Base-by-base conservation (phyloP, 2,797 vertebrate genomes). In the Falco berigora region DNA sequence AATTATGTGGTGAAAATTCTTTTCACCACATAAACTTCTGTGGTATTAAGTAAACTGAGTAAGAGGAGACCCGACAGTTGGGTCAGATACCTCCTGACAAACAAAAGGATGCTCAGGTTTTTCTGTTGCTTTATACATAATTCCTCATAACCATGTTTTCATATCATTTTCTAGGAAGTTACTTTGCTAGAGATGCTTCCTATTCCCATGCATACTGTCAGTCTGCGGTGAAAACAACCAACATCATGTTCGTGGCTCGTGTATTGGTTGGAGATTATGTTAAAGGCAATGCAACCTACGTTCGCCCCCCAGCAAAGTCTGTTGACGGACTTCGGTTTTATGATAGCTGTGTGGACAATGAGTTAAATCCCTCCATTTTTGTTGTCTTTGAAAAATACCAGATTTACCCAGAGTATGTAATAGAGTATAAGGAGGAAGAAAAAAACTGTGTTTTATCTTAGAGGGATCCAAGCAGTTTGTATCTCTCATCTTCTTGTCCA, bases 321-420 rank as follows among this genome's bases (percentile, higher is more conserved):
- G 0, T 2, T 0, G 1, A 27, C 2, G 12, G 23, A 34, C 36
- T 96, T 50, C 49, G 14, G 38, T 88, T 97, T 38, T 99, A 98
- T 5, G 98, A 99, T 96, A 99, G 98, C 83, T 99, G 98, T 25
- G 99, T 99, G 72, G 97, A 99, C 63, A 8, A 38, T 1, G 24
- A 53, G 67, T 22, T 2, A 5, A 68, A 98, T 86, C 99, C 99
- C 5, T 97, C 98, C 30, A 97, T 99, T 92, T 99, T 98, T 88
- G 98, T 99, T 18, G 79, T 99, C 89, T 99, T 99, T 97, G 98
- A 99, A 63, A 99, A 99, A 87, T 96, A 98, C 69, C 99, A 99
- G 97, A 97, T 99, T 96, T 99, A 99, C 90, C 99, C 99, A 22
- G 98, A 98, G 53, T 99, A 99, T 49, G 5, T 99, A 8, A 98